Conservation (phyloP, 2,888 invertebrate species). For the Sicus ferrugineus region DNA sequence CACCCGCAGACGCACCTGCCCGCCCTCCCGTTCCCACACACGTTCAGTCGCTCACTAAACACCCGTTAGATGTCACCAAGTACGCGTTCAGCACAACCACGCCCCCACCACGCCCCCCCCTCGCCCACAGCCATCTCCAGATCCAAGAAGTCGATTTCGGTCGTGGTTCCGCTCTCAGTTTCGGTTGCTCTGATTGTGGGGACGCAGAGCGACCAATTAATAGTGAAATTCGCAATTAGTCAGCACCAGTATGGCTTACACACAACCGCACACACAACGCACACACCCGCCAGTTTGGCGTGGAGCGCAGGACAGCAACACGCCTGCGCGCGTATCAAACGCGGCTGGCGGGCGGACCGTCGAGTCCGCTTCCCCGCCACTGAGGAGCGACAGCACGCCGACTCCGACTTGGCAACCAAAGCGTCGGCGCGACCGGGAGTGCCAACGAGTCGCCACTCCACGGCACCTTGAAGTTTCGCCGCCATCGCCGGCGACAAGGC, state of each 20-base stretch:
- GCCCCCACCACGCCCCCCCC: background rate
- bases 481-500: no score
- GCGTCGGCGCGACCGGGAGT: no score
- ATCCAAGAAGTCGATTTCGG: conserved; percentile 24
- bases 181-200: background rate
- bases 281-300: background rate
- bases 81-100: no score
- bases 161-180: background rate
- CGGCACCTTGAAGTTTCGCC: no score
- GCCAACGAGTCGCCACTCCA: no score
- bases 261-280: conserved; percentile 24
- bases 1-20: conserved; percentile 32
- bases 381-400: no score
- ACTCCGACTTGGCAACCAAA: no score
- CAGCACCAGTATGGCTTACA: conserved; percentile 39
- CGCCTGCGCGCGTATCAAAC: background rate
- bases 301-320: no score
- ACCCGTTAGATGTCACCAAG: no score
- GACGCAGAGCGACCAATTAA: background rate
- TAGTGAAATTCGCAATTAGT: background rate
- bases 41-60: conserved; percentile 1
- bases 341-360: no score
- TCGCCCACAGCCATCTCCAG: background rate
- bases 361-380: no score
- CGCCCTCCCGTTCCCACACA: background rate